Evolutionary conservation across 2,113 vertebrate genomes (phyloP).

Genomic region (Naja naja): DNA sequence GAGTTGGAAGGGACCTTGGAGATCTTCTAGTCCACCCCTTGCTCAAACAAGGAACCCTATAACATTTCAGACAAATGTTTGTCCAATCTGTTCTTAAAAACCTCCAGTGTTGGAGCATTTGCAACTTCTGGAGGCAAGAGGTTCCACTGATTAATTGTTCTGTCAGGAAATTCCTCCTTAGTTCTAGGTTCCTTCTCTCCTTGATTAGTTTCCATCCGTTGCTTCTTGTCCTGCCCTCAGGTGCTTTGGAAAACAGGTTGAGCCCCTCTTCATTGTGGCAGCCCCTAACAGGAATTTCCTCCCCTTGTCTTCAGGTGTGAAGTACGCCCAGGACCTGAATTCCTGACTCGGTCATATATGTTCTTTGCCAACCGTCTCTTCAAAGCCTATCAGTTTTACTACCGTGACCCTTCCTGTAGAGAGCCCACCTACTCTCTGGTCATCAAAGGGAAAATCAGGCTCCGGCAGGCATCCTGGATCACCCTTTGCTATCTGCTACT

Average conservation of each 20-base stretch:
- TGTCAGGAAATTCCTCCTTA: not conserved
- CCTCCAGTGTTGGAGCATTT: not conserved
- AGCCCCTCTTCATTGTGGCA: not conserved
- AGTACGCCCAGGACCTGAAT: constrained; percentile 86
- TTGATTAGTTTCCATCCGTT: not conserved
- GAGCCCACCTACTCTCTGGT: constrained; percentile 82
- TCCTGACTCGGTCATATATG: constrained; percentile 85
- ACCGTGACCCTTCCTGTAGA: constrained; percentile 77
- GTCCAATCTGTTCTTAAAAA: not conserved
- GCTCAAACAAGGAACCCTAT: not conserved
- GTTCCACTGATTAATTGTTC: not conserved
- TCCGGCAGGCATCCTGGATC: constrained; percentile 89
- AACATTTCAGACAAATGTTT: not conserved
- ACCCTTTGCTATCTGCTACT: constrained; percentile 50
- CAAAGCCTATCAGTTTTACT: constrained; percentile 87
- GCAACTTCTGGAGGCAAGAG: not conserved
- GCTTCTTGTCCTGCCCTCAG: not conserved
- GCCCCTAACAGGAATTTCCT: not conserved
- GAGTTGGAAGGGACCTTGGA: not conserved
- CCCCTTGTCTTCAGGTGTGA: constrained; percentile 76
- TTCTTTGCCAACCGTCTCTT: constrained; percentile 84
- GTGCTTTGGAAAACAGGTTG: not conserved
- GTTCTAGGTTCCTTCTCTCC: not conserved
- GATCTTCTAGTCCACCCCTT: not conserved
- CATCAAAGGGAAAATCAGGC: constrained; percentile 83